These are phyloP conservation scores for Periophthalmus modestus DNA, from an alignment of 2,113 vertebrate genomes.

Conservation along the genomic window DNA sequence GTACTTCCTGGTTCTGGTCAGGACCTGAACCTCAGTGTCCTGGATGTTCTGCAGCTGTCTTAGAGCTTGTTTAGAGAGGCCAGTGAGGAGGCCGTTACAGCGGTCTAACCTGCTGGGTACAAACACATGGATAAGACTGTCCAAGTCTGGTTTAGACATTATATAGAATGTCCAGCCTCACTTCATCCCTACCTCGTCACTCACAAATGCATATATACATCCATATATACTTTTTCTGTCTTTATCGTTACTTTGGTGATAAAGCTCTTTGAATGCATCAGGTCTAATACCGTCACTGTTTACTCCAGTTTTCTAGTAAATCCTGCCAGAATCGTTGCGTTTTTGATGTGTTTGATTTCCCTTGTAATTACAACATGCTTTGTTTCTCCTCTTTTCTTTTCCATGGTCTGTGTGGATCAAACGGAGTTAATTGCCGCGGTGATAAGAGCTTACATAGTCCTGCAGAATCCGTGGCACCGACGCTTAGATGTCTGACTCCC, in stretches of 20 bases:
- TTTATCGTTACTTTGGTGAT: not conserved
- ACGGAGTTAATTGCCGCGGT: constrained; percentile 54
- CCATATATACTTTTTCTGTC: not conserved
- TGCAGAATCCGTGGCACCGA: constrained; percentile 46
- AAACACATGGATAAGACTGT: no score
- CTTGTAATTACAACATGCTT: constrained; percentile 19
- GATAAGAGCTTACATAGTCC: constrained; percentile 53
- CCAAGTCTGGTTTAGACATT: no score
- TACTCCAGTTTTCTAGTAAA: constrained; percentile 10
- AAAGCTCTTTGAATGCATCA: not conserved
- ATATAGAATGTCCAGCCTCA: no score
- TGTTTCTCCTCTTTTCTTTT: constrained; percentile 33
- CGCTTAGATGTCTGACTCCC: constrained; percentile 28
- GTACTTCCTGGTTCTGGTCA: no score
- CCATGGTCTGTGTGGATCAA: constrained; percentile 41
- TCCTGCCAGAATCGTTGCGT: not conserved
- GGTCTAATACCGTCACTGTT: not conserved
- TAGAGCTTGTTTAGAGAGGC: no score
- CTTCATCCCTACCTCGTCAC: no score
- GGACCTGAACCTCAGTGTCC: no score
- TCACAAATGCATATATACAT: not conserved
- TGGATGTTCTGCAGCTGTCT: no score
- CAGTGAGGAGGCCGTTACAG: no score
- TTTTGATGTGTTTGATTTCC: constrained; percentile 34
- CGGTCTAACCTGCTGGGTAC: no score